phyloP scores from a whole-genome alignment of 2,888 invertebrate genomes.

The Nyleta sp. region DNA sequence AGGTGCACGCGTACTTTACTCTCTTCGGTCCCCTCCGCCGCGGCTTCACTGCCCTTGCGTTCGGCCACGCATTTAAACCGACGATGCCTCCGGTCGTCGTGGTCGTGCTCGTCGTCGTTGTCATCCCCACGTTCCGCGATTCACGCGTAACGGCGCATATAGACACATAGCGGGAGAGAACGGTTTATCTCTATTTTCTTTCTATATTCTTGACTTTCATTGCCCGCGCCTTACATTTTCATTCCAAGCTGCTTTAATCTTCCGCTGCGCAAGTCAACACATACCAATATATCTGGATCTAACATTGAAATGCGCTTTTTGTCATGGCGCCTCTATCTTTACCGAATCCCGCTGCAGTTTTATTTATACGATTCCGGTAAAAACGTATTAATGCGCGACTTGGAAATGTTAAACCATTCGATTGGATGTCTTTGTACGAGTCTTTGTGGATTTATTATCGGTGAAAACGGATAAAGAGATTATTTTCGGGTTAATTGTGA shows the following conservation, averaged over 20 bases:
- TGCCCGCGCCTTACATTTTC: constrained; percentile 64
- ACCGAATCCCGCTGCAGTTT: constrained; percentile 39
- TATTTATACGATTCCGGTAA: constrained; percentile 61
- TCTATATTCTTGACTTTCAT: constrained; percentile 57
- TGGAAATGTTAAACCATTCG: constrained; percentile 43
- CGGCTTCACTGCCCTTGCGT: constrained; percentile 50
- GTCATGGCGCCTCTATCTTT: constrained; percentile 52
- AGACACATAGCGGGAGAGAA: constrained; percentile 50
- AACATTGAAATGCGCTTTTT: constrained; percentile 62
- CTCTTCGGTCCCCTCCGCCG: constrained; percentile 39
- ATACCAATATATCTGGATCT: constrained; percentile 59
- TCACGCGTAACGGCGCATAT: constrained; percentile 72
- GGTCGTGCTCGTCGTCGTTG: constrained; percentile 56
- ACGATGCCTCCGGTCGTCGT: constrained; percentile 53
- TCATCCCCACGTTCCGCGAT: constrained; percentile 69
- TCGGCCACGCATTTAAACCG: constrained; percentile 70
- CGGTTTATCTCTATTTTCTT: constrained; percentile 64
- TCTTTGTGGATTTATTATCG: constrained; percentile 39
- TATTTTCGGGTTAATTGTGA: constrained; percentile 34
- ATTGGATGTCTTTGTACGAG: constrained; percentile 31
- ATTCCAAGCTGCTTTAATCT: constrained; percentile 66
- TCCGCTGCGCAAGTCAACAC: constrained; percentile 56
- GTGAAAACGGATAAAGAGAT: constrained; percentile 40
- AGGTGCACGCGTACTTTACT: constrained; percentile 78
- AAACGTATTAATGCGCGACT: constrained; percentile 52